Base-by-base conservation (phyloP, 2,888 invertebrate genomes). In the Eucera pruinosa region DNA sequence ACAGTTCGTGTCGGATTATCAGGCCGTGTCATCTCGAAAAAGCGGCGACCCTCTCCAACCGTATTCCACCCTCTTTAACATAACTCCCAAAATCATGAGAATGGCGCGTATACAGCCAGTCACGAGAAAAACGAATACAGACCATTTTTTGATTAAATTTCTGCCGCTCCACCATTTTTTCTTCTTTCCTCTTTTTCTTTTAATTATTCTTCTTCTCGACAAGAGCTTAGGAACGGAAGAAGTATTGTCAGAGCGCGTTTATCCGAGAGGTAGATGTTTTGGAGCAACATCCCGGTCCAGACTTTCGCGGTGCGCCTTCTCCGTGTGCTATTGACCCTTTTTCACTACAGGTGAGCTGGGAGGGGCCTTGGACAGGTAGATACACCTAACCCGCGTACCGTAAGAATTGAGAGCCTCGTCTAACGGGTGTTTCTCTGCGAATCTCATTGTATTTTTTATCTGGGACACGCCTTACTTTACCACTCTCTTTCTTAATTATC, bases 251-350 rank as follows among this genome's bases (percentile, higher is more conserved):
- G 0, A 11, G 36, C 25, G 20, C n/a, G 41, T 62, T 67, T 30
- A 66, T 60, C n/a, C 25, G 18, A 15, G 25, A 25, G 33, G 27
- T 41, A 25, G 65, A 64, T 39, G 45, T 72, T 72, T 60, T 65
- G 62, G 60, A 60, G 65, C 77, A 62, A 68, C 72, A 57, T 78
- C 80, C 68, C 69, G 84, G 87, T 82, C 88, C 81, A 88, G 57
- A 87, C 84, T 83, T 88, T 87, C 79, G 74, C 85, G 54, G 67
- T 39, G 66, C 48, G 47, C 67, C 64, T 43, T 55, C 79, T 15
- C 62, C 77, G 77, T 82, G 89, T 89, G 88, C 90, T 89, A 89
- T 90, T 90, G 90, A 90, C 90, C 90, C 88, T 89, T 90, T 90
- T 89, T 85, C 86, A 82, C 84, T 80, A 87, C 88, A 88, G 90